Percentiles rank a stretch among this genome's conserved stretches.
Evolutionary conservation across 2,113 vertebrate genomes (phyloP).

Genomic region (Thymallus thymallus): DNA sequence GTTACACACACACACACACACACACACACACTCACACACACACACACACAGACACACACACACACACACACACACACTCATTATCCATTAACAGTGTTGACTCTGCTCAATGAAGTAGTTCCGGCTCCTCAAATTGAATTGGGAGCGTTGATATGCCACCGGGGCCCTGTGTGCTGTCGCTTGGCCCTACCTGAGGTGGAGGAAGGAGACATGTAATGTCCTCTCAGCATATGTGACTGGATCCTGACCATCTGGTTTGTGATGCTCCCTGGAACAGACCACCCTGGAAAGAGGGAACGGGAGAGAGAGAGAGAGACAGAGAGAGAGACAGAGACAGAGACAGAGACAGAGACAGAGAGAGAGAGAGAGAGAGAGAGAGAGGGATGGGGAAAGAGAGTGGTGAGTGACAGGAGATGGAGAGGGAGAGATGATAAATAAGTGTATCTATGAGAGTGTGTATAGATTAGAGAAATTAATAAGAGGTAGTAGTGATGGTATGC

Average conservation of each 20-base stretch:
- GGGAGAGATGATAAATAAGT: no score
- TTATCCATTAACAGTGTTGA: slow-evolving; percentile 64
- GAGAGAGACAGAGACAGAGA: not conserved
- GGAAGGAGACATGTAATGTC: slow-evolving; percentile 56
- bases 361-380: no score
- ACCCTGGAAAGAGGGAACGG: slow-evolving; percentile 37
- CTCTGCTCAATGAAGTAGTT: slow-evolving; percentile 63
- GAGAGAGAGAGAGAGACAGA: not conserved
- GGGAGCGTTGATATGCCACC: slow-evolving; percentile 72
- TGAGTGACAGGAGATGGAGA: no score
- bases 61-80: not conserved
- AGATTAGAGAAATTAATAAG: no score
- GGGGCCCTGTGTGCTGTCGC: slow-evolving; percentile 46
- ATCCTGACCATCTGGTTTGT: slow-evolving; percentile 61
- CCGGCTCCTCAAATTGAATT: slow-evolving; percentile 66
- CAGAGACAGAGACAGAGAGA: not conserved
- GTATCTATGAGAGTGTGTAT: no score
- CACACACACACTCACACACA: slow-evolving; percentile 28
- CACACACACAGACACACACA: slow-evolving; percentile 1
- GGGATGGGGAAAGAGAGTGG: no score
- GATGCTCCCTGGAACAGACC: slow-evolving; percentile 42
- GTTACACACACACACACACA: not conserved
- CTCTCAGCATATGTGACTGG: slow-evolving; percentile 64
- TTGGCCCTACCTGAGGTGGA: slow-evolving; percentile 41
- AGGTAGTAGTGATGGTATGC: no score